Conservation (phyloP, 92 coral and sea anemone genomes). For the Heliopora coerulea region DNA sequence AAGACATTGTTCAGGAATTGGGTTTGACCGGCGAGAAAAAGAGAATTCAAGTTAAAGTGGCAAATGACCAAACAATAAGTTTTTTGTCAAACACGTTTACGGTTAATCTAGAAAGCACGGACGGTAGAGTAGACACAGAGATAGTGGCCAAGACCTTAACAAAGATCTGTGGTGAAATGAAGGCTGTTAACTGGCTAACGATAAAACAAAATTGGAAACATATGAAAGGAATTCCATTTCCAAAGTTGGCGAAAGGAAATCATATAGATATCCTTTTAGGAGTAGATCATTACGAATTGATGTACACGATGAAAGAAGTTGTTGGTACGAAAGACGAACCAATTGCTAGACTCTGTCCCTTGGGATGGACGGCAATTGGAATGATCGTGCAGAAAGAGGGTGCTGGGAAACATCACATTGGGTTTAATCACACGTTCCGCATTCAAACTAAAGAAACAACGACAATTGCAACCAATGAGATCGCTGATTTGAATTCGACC, state of each 20-base stretch:
- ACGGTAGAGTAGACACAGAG: slow-evolving; percentile 52
- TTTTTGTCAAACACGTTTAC: slow-evolving; percentile 36
- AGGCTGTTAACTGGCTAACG: slow-evolving; percentile 50
- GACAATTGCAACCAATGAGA: not conserved
- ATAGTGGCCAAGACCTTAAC: slow-evolving; percentile 52
- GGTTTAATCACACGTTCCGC: slow-evolving; percentile 55
- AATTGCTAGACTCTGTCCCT: slow-evolving; percentile 48
- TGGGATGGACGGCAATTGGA: slow-evolving; percentile 67
- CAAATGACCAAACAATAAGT: slow-evolving; percentile 44
- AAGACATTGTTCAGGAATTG: slow-evolving; percentile 59
- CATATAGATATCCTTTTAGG: slow-evolving; percentile 56
- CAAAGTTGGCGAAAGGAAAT: slow-evolving; percentile 44
- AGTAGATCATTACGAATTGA: slow-evolving; percentile 50
- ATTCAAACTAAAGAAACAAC: not conserved
- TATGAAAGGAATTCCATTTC: slow-evolving; percentile 47
- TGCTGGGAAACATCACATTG: slow-evolving; percentile 27
- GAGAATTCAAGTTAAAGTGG: slow-evolving; percentile 46
- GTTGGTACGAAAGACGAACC: not conserved
- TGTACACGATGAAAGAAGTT: slow-evolving; percentile 25
- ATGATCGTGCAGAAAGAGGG: not conserved
- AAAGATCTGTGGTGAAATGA: slow-evolving; percentile 63
- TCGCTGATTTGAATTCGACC: slow-evolving; percentile 7
- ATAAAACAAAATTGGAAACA: slow-evolving; percentile 31
- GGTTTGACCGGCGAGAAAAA: slow-evolving; percentile 46
- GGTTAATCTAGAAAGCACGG: slow-evolving; percentile 56